Conservation (phyloP, 2,797 vertebrate species). For the Arremon brunneinucha region DNA sequence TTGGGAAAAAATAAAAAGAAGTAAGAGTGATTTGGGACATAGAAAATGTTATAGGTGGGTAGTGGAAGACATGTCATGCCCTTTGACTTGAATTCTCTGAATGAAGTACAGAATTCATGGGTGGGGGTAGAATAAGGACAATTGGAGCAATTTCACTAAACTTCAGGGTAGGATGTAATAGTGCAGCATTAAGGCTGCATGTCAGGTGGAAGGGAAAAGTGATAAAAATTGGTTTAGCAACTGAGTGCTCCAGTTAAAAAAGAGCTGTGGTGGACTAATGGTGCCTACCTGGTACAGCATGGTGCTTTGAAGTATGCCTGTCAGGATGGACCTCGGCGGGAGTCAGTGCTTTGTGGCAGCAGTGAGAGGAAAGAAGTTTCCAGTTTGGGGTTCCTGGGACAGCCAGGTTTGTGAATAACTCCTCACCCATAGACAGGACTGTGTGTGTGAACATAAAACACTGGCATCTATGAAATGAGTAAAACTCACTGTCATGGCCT, state of each 20-base stretch:
- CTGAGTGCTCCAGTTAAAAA: background rate
- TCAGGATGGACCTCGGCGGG: background rate
- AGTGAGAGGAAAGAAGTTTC: background rate
- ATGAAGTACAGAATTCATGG: background rate
- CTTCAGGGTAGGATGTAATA: background rate
- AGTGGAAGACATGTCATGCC: background rate
- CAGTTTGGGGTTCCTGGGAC: background rate
- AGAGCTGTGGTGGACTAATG: background rate
- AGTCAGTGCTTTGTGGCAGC: background rate
- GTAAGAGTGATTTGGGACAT: background rate
- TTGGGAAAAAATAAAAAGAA: background rate
- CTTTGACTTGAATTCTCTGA: background rate
- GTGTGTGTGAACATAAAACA: background rate
- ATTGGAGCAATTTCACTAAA: background rate
- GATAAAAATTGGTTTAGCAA: background rate
- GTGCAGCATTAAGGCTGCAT: background rate
- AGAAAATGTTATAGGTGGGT: background rate
- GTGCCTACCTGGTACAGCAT: background rate
- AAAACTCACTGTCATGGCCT: background rate
- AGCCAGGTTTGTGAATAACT: background rate
- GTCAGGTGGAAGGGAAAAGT: background rate
- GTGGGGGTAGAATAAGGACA: background rate
- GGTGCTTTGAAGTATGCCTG: background rate
- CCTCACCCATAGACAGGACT: rapidly evolving
- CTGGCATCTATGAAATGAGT: background rate